Evolutionary conservation across 2,888 invertebrate species (phyloP).

Genomic region (Dexiosoma caninum): DNA sequence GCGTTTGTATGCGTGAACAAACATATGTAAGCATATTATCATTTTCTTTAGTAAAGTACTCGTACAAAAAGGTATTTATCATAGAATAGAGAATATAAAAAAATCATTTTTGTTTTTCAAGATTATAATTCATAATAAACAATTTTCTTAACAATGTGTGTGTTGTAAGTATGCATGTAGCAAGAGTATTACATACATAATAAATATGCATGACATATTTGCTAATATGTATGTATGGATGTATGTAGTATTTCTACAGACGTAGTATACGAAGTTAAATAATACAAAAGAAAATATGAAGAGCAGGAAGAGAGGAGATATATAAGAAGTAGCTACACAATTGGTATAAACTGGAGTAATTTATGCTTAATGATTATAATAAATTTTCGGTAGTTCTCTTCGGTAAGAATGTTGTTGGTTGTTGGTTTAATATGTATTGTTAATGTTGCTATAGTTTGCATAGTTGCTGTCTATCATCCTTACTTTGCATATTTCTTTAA

Average conservation of each 20-base stretch:
- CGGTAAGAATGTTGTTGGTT: slow-evolving; percentile 22
- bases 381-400: slow-evolving; percentile 45
- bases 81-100: slow-evolving; percentile 17
- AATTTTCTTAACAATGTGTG: slow-evolving; percentile 13
- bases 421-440: slow-evolving; percentile 12
- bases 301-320: not conserved
- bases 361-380: slow-evolving; percentile 34
- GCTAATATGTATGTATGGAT: not conserved
- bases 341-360: slow-evolving; percentile 20
- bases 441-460: not conserved
- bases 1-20: not conserved
- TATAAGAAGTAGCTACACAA: not conserved
- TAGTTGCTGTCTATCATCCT: slow-evolving; percentile 19
- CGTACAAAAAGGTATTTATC: not conserved
- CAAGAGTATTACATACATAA: not conserved
- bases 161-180: not conserved
- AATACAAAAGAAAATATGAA: not conserved
- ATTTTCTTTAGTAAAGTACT: not conserved
- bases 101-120: slow-evolving; percentile 10
- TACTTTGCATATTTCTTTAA: slow-evolving; percentile 19
- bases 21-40: too few species aligned
- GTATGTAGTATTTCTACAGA: not conserved
- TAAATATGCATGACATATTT: not conserved
- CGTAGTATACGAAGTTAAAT: not conserved
- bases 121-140: slow-evolving; percentile 29